Evolutionary conservation across 1,140 invertebrate genomes (phyloP).

Genomic region (Drosophila sucinea): DNA sequence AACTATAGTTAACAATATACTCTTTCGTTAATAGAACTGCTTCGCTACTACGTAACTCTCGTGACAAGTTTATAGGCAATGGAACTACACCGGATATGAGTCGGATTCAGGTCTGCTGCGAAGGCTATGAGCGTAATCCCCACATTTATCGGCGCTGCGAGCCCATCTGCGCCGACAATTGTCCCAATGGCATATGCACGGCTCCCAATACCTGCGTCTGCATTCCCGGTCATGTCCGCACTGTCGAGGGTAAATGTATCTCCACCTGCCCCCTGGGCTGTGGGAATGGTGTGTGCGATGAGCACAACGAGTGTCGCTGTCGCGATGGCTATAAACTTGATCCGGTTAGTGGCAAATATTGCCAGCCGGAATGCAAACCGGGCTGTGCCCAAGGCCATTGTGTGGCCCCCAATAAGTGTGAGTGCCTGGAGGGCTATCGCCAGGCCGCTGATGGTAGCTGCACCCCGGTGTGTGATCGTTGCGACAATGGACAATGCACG

Average conservation of each 20-base stretch:
- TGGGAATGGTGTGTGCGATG: slow-evolving; percentile 84
- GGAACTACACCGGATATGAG: slow-evolving; percentile 86
- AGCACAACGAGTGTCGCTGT: slow-evolving; percentile 85
- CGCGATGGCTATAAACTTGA: slow-evolving; percentile 86
- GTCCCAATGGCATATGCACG: slow-evolving; percentile 85
- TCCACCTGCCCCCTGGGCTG: slow-evolving; percentile 80
- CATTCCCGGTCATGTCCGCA: slow-evolving; percentile 85
- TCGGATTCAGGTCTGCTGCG: slow-evolving; percentile 86
- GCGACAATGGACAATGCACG: slow-evolving; percentile 84
- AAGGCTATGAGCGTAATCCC: slow-evolving; percentile 85
- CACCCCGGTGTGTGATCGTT: slow-evolving; percentile 83
- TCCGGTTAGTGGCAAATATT: slow-evolving; percentile 83
- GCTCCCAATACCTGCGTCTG: slow-evolving; percentile 86
- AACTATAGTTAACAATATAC: slow-evolving; percentile 7
- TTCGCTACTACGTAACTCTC: slow-evolving; percentile 80
- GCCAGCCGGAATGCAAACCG: slow-evolving; percentile 85
- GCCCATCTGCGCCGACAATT: slow-evolving; percentile 85
- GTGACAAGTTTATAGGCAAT: slow-evolving; percentile 84
- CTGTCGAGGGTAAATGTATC: slow-evolving; percentile 70
- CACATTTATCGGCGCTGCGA: slow-evolving; percentile 85
- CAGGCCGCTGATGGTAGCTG: slow-evolving; percentile 77
- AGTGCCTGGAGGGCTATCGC: slow-evolving; percentile 83
- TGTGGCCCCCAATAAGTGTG: slow-evolving; percentile 85
- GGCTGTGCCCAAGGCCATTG: slow-evolving; percentile 86
- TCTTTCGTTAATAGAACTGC: slow-evolving; percentile 63